A percentile compares a stretch with the other conserved stretches of the same genome.
Conservation (phyloP, 2,888 invertebrate species). For the Strigamia crassipes region DNA sequence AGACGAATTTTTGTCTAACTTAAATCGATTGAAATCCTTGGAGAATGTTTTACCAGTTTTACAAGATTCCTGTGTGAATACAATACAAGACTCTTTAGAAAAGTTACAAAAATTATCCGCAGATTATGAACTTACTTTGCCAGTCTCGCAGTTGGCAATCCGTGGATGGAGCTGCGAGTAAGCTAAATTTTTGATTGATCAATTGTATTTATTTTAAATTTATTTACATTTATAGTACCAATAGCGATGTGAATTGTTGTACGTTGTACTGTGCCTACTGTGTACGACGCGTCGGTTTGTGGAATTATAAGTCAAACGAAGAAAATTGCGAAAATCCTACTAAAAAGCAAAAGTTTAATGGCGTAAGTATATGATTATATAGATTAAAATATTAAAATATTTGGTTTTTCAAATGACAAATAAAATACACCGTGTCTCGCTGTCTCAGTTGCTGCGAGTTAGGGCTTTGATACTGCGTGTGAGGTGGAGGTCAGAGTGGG, state of each 20-base stretch:
- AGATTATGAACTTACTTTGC: neutral
- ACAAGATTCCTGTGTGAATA: neutral
- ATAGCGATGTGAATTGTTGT: neutral
- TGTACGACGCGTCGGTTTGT: neutral
- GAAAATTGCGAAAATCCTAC: neutral
- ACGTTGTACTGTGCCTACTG: neutral
- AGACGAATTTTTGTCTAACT: neutral
- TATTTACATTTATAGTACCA: neutral
- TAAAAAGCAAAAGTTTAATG: conserved; percentile 4
- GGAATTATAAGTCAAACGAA: neutral
- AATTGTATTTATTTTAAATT: neutral
- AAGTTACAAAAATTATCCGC: neutral
- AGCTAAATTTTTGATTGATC: neutral
- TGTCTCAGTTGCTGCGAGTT: too few species aligned
- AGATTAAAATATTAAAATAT: too few species aligned
- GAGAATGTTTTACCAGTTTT: neutral
- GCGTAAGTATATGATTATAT: neutral
- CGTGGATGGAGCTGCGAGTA: neutral
- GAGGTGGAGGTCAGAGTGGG: too few species aligned
- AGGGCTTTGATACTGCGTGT: too few species aligned
- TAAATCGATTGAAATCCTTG: neutral
- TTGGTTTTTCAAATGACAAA: too few species aligned
- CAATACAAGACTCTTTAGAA: neutral
- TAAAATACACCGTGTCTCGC: too few species aligned
- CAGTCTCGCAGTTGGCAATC: neutral